Evolutionary conservation across 2,113 vertebrate genomes (phyloP).

Genomic region (Ascaphus truei): DNA sequence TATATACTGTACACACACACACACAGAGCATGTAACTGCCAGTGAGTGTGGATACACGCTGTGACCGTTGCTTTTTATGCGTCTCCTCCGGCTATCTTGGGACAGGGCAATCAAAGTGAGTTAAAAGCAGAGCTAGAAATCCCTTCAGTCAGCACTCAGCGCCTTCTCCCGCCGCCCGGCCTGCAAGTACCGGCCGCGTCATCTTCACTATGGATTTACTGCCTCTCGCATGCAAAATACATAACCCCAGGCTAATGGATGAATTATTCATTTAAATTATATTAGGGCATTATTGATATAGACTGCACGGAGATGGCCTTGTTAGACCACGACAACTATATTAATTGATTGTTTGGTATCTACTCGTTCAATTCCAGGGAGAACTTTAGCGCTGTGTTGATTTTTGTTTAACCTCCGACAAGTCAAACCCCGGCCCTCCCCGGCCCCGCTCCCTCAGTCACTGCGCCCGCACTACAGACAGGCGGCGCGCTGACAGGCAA

Average conservation of each 20-base stretch:
- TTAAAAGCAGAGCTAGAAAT: slow-evolving; percentile 24
- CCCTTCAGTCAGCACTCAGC: slow-evolving; percentile 19
- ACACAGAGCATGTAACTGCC: too few species aligned
- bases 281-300: slow-evolving; percentile 28
- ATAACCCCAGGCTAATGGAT: slow-evolving; percentile 18
- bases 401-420: too few species aligned
- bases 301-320: slow-evolving; percentile 25
- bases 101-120: slow-evolving; percentile 14
- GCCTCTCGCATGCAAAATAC: slow-evolving; percentile 15
- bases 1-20: too few species aligned
- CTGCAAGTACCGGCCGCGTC: not conserved
- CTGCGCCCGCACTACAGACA: too few species aligned
- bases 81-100: not conserved
- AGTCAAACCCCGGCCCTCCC: too few species aligned
- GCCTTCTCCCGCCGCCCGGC: not conserved
- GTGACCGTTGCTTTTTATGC: too few species aligned
- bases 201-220: slow-evolving; percentile 23
- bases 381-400: too few species aligned
- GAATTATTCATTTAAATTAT: slow-evolving; percentile 24
- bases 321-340: slow-evolving; percentile 22
- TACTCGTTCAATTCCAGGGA: slow-evolving; percentile 6
- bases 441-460: too few species aligned
- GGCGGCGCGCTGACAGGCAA: too few species aligned
- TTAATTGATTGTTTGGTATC: slow-evolving; percentile 28
- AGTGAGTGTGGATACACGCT: too few species aligned